Percentiles rank a stretch among this genome's conserved stretches.
These are phyloP conservation scores for Bilobella aurantiaca DNA, from an alignment of 1,140 invertebrate genomes.

Conservation along the genomic window DNA sequence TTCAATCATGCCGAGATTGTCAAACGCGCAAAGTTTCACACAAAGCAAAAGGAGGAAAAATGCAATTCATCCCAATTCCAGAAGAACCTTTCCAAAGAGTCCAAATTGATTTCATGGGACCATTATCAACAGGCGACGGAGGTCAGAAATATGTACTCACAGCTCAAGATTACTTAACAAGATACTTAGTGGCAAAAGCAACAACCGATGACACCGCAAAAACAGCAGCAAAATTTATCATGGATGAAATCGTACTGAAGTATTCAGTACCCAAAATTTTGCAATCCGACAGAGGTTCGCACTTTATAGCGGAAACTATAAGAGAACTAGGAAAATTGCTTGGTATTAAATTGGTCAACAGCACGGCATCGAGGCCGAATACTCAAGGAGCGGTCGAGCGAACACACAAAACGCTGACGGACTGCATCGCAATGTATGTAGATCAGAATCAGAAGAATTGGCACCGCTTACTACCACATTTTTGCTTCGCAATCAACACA, in stretches of 20 bases:
- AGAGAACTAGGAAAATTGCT: neutral
- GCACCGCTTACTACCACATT: conserved; percentile 36
- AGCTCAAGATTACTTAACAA: neutral
- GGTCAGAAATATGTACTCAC: neutral
- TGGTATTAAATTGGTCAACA: neutral
- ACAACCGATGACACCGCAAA: neutral
- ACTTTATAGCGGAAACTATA: neutral
- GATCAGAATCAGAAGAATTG: conserved; percentile 35
- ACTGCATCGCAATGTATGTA: conserved; percentile 27
- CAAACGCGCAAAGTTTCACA: neutral
- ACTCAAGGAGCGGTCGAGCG: neutral
- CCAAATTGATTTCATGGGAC: neutral
- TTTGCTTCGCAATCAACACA: conserved; percentile 36
- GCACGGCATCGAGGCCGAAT: neutral
- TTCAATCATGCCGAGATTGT: neutral
- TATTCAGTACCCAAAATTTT: neutral
- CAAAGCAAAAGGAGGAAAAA: too few species aligned
- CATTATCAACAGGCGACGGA: neutral
- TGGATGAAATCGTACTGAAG: conserved; percentile 6
- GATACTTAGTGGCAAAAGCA: neutral
- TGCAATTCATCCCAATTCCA: neutral
- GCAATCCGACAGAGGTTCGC: neutral
- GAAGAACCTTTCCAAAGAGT: neutral
- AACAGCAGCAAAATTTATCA: conserved; percentile 10
- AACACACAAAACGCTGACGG: neutral